phyloP scores from a whole-genome alignment of 2,113 vertebrate species.

The Albula goreensis region DNA sequence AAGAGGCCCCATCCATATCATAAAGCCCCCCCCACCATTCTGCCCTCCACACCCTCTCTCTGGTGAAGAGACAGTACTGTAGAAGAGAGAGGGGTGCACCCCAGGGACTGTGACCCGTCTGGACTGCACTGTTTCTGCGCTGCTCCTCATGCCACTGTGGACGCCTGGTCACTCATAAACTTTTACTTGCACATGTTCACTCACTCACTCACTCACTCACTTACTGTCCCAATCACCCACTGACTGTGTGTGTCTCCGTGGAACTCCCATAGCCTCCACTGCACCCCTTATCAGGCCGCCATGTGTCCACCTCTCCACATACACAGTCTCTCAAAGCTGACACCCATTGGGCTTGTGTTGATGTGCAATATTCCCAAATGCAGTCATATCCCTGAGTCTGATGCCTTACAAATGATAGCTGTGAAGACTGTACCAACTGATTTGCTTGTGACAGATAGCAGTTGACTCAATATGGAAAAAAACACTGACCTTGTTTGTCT shows the following conservation, averaged over 20 bases:
- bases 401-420: constrained; percentile 66
- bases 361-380: constrained; percentile 11
- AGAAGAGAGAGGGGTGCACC: not conserved
- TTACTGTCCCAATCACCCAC: constrained; percentile 10
- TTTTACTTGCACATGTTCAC: constrained; percentile 11
- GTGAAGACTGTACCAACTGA: constrained; percentile 42
- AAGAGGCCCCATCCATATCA: not conserved
- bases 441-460: not conserved
- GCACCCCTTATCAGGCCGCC: constrained; percentile 29
- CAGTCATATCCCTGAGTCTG: constrained; percentile 41
- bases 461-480: not conserved
- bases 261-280: constrained; percentile 3
- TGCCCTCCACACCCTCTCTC: not conserved
- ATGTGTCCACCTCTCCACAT: constrained; percentile 43
- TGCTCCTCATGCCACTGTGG: constrained; percentile 39
- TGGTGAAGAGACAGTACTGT: not conserved
- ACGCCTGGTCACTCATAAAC: constrained; percentile 30
- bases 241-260: not conserved
- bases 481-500: not conserved
- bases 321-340: not conserved
- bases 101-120: not conserved
- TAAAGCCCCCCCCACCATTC: not conserved
- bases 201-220: constrained; percentile 23
- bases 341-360: not conserved
- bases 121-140: constrained; percentile 38